phyloP scores from a whole-genome alignment of 92 coral and sea anemone species.

The Zoanthus sociatus region DNA sequence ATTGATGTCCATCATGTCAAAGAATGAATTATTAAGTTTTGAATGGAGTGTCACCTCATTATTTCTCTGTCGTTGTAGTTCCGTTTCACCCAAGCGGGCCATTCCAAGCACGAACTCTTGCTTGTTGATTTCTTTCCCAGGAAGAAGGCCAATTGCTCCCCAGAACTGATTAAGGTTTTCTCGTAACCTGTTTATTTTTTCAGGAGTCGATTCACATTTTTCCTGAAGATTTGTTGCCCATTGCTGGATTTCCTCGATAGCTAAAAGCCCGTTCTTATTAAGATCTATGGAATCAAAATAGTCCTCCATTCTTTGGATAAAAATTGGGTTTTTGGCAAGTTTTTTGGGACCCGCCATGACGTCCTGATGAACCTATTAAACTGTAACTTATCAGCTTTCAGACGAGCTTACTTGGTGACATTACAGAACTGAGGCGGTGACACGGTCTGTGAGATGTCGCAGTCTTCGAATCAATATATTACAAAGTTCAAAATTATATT shows the following conservation, averaged over 20 bases:
- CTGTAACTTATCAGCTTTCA: too few relatives aligned
- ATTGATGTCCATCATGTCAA: conserved; percentile 73
- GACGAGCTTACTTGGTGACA: neutral
- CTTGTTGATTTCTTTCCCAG: conserved; percentile 70
- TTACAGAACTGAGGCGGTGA: neutral
- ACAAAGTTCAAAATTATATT: neutral
- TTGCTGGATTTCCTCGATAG: conserved; percentile 67
- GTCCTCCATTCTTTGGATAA: conserved; percentile 59
- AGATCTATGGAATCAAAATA: conserved; percentile 75
- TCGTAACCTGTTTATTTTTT: conserved; percentile 51
- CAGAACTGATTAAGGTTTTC: conserved; percentile 58
- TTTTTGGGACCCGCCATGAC: conserved; percentile 44
- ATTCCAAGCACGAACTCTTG: conserved; percentile 63
- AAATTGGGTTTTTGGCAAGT: conserved; percentile 52
- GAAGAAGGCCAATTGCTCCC: conserved; percentile 70
- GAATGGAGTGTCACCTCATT: conserved; percentile 63
- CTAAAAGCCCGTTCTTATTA: conserved; percentile 64
- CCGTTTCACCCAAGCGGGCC: conserved; percentile 65
- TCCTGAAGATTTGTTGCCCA: conserved; percentile 69
- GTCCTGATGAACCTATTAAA: neutral
- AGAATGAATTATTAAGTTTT: conserved; percentile 70
- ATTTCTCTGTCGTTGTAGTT: conserved; percentile 57
- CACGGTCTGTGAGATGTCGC: neutral
- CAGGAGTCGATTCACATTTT: conserved; percentile 61
- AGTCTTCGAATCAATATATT: neutral